Evolutionary conservation across 2,888 invertebrate genomes (phyloP).

Genomic region (Chrysodeixis includens): DNA sequence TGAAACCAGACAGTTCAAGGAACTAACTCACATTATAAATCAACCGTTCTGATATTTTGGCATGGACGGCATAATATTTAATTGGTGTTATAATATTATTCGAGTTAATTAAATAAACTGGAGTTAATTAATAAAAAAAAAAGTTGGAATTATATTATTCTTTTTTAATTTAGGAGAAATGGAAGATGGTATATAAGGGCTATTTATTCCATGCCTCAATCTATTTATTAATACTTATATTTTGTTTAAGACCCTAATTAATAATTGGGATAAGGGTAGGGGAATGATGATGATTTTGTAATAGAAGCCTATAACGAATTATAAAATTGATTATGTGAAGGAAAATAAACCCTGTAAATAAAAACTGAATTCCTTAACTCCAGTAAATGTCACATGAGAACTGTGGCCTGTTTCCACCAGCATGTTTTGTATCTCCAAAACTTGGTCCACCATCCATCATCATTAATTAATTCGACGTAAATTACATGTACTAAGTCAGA

Average conservation of each 20-base stretch:
- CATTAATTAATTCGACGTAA: not conserved
- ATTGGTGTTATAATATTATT: not conserved
- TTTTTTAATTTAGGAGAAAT: not conserved
- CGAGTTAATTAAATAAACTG: not conserved
- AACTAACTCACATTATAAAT: not conserved
- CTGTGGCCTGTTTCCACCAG: not conserved
- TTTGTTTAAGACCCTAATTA: too few relatives aligned
- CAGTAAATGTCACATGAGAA: not conserved
- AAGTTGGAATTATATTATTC: too few relatives aligned
- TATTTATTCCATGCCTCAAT: too few relatives aligned
- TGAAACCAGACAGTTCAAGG: not conserved
- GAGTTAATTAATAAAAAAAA: not conserved
- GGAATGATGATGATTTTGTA: too few relatives aligned
- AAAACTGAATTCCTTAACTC: too few relatives aligned
- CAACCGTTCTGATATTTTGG: not conserved
- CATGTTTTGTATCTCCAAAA: not conserved
- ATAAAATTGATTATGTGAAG: too few relatives aligned
- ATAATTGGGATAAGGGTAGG: too few relatives aligned
- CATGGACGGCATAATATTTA: constrained; percentile 5
- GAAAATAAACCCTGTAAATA: too few relatives aligned
- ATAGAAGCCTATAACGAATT: too few relatives aligned
- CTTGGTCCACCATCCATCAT: not conserved
- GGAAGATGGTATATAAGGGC: not conserved
- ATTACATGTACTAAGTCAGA: constrained; percentile 1
- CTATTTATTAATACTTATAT: too few relatives aligned